These are phyloP conservation scores for Ictalurus furcatus DNA, from an alignment of 2,113 vertebrate species.

Conservation along the genomic window DNA sequence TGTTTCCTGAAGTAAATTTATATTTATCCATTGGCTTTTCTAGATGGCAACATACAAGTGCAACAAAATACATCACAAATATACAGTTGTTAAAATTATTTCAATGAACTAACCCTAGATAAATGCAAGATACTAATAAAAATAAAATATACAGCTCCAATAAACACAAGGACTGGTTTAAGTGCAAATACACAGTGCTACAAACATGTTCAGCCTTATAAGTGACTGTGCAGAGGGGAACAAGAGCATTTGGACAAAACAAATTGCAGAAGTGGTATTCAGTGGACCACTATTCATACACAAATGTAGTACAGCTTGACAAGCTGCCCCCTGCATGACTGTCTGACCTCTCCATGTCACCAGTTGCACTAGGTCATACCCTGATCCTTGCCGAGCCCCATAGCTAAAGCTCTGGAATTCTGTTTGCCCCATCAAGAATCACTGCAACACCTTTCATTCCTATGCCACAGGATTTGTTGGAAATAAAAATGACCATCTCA, in stretches of 20 bases:
- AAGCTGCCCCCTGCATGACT: conserved; percentile 60
- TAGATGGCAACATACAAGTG: not conserved
- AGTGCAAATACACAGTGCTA: conserved; percentile 25
- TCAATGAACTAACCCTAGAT: not conserved
- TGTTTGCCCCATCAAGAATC: not conserved
- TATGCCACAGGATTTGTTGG: not conserved
- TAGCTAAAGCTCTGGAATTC: not conserved
- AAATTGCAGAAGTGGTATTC: conserved; percentile 64
- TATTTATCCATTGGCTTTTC: not conserved
- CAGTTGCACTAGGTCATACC: conserved; percentile 27
- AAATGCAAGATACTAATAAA: not conserved
- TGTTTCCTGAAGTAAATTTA: not conserved
- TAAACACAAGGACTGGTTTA: not conserved
- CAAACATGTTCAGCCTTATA: conserved; percentile 22
- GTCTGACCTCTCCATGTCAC: conserved; percentile 56
- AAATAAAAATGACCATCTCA: not conserved
- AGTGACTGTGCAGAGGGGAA: conserved; percentile 25
- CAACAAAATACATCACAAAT: not conserved
- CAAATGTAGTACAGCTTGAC: conserved; percentile 64
- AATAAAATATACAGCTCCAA: not conserved
- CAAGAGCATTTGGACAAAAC: conserved; percentile 47
- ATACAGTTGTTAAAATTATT: not conserved
- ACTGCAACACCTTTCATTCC: not conserved
- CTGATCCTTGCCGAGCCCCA: not conserved
- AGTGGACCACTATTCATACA: conserved; percentile 70